phyloP scores from a whole-genome alignment of 2,888 invertebrate species.

The Stenichneumon culpator region DNA sequence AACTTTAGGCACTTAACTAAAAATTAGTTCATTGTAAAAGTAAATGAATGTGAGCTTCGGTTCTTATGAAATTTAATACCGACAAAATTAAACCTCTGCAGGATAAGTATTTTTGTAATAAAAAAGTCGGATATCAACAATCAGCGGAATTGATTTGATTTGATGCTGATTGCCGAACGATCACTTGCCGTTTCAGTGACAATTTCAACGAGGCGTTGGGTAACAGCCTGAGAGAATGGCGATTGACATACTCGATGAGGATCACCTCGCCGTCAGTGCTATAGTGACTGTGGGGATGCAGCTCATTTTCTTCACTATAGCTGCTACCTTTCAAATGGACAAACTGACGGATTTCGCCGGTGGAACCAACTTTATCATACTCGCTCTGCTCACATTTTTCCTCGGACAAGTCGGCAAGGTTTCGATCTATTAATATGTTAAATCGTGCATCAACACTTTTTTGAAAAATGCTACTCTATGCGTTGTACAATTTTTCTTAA shows the following conservation, averaged over 20 bases:
- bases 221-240: conserved; percentile 86
- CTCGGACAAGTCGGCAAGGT: conserved; percentile 93
- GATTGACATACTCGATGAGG: conserved; percentile 91
- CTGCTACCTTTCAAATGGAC: conserved; percentile 94
- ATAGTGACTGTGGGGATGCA: conserved; percentile 95
- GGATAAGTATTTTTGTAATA: background rate
- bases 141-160: background rate
- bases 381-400: conserved; percentile 95
- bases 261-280: conserved; percentile 95
- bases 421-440: conserved; percentile 57
- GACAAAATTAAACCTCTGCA: background rate
- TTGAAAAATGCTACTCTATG: background rate
- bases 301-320: conserved; percentile 94
- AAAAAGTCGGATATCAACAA: background rate
- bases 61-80: background rate
- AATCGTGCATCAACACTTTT: background rate
- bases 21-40: background rate
- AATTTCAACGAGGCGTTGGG: conserved; percentile 17
- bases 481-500: background rate
- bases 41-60: background rate
- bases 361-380: conserved; percentile 96
- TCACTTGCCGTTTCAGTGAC: conserved; percentile 23
- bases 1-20: background rate
- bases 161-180: background rate
- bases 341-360: conserved; percentile 97